phyloP scores from a whole-genome alignment of 2,113 vertebrate genomes.

The Daboia siamensis region DNA sequence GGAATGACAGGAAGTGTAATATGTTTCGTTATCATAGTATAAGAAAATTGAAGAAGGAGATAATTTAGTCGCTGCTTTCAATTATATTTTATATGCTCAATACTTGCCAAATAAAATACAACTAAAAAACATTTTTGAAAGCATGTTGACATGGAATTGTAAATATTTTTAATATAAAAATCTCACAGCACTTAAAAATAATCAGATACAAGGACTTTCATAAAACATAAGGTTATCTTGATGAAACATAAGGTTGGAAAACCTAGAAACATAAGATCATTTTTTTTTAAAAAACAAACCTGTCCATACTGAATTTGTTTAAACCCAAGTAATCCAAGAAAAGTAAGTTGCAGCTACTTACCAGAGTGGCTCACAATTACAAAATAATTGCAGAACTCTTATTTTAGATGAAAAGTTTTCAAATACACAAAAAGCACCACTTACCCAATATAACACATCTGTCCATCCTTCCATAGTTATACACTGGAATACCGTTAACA shows the following conservation, averaged over 20 bases:
- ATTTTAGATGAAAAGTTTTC: not conserved
- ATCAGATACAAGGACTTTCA: constrained; percentile 15
- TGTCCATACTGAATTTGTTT: constrained; percentile 28
- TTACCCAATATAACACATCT: constrained; percentile 97
- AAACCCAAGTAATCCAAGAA: constrained; percentile 36
- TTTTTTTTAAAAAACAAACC: not conserved
- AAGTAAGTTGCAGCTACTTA: constrained; percentile 15
- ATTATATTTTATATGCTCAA: constrained; percentile 11
- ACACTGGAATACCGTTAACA: constrained; percentile 98
- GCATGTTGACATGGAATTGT: constrained; percentile 33
- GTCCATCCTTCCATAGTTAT: constrained; percentile 99
- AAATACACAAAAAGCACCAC: constrained; percentile 27
- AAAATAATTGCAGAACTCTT: not conserved
- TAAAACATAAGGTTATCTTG: constrained; percentile 23
- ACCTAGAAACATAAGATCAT: constrained; percentile 22
- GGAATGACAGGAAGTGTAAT: not conserved
- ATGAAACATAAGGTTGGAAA: not conserved
- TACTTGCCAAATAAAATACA: constrained; percentile 22
- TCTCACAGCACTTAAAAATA: constrained; percentile 28
- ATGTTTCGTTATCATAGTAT: not conserved
- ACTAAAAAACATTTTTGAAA: constrained; percentile 24
- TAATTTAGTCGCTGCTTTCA: not conserved
- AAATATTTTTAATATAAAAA: constrained; percentile 21
- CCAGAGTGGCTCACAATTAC: constrained; percentile 2
- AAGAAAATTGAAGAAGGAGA: not conserved